Evolutionary conservation across 2,888 invertebrate species (phyloP).

Genomic region (Polymixis flavicincta): DNA sequence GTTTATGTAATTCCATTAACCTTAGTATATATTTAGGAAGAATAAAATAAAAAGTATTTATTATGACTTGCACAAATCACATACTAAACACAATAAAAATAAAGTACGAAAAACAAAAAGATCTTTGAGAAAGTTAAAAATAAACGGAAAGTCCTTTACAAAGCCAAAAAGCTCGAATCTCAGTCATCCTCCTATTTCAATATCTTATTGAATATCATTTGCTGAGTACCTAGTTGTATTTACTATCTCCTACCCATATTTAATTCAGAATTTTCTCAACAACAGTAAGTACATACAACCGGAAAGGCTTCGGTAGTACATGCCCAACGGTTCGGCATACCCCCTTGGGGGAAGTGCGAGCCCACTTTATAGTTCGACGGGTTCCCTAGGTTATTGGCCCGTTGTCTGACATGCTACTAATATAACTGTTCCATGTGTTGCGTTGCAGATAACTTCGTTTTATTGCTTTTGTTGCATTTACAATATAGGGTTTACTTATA

Average conservation of each 20-base stretch:
- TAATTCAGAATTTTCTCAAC: constrained; percentile 45
- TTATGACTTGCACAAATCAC: no score
- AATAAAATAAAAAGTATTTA: no score
- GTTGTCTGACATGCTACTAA: constrained; percentile 63
- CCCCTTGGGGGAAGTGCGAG: constrained; percentile 58
- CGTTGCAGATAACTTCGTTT: constrained; percentile 27
- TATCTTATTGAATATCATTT: no score
- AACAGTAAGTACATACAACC: constrained; percentile 37
- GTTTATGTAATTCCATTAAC: no score
- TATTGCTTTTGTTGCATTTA: constrained; percentile 36
- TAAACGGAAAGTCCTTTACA: no score
- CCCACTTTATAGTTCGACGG: constrained; percentile 62
- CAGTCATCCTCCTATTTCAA: no score
- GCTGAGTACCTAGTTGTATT: neutral
- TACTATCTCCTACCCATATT: constrained; percentile 23
- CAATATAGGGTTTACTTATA: no score
- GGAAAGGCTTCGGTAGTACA: constrained; percentile 44
- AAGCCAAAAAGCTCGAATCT: no score
- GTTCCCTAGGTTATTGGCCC: constrained; percentile 63
- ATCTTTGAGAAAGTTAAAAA: no score
- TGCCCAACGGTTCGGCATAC: constrained; percentile 47
- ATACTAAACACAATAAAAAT: no score
- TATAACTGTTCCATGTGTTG: constrained; percentile 49
- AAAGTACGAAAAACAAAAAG: no score
- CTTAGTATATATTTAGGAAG: no score